These are phyloP conservation scores for Pluvialis apricaria DNA, from an alignment of 2,113 vertebrate species.

Conservation along the genomic window DNA sequence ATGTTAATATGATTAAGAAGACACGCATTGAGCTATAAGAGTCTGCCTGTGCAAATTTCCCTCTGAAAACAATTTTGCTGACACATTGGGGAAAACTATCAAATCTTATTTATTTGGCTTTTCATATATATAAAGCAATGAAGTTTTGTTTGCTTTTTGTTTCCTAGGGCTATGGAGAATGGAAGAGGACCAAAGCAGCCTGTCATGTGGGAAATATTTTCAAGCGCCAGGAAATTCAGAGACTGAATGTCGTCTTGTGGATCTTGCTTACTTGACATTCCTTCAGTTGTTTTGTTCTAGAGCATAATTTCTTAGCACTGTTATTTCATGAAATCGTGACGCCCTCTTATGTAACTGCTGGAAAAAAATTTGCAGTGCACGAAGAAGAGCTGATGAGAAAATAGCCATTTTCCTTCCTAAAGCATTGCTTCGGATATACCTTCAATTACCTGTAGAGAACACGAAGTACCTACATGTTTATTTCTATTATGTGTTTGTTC, in stretches of 20 bases:
- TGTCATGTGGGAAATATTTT: neutral
- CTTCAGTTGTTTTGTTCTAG: neutral
- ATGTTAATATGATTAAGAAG: slow-evolving; percentile 33
- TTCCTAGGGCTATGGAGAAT: neutral
- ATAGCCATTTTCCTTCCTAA: neutral
- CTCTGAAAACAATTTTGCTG: neutral
- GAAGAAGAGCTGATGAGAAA: neutral
- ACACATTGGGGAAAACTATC: neutral
- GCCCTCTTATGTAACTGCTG: neutral
- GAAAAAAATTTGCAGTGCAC: rapidly evolving
- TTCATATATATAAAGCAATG: neutral
- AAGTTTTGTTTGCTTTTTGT: neutral
- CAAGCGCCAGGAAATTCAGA: neutral
- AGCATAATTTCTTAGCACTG: neutral
- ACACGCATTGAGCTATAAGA: neutral
- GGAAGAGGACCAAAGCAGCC: neutral
- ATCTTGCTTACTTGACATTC: neutral
- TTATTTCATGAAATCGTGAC: neutral
- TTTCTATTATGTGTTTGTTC: neutral
- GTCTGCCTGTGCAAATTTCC: neutral
- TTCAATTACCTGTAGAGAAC: neutral
- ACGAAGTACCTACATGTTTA: neutral
- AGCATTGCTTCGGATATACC: neutral
- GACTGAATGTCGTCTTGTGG: neutral
- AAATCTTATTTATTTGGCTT: slow-evolving; percentile 5